A percentile compares a stretch with the other conserved stretches of the same genome.
Evolutionary conservation across 1,140 invertebrate species (phyloP).

Genomic region (Nylanderia fulva): DNA sequence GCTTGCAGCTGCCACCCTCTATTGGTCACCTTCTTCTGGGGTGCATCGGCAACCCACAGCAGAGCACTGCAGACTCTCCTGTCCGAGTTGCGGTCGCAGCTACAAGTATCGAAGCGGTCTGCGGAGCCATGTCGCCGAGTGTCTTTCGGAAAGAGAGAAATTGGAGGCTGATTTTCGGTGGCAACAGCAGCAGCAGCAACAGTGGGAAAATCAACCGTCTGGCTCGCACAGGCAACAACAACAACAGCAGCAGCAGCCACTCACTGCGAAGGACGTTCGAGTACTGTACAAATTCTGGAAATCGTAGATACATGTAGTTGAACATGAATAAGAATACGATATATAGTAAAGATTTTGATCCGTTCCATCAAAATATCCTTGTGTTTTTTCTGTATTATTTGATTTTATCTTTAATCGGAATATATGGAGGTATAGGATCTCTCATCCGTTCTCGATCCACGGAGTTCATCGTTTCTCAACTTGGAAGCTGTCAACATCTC

Average conservation of each 20-base stretch:
- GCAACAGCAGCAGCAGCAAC: constrained; percentile 63
- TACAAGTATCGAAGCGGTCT: constrained; percentile 83
- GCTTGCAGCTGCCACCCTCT: constrained; percentile 79
- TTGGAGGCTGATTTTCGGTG: constrained; percentile 69
- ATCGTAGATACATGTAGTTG: constrained; percentile 67
- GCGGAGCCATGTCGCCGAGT: constrained; percentile 82
- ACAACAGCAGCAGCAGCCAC: constrained; percentile 25
- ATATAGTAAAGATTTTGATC: constrained; percentile 25
- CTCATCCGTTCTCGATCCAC: background rate
- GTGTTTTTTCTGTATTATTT: constrained; percentile 12
- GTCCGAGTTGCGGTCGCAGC: constrained; percentile 81
- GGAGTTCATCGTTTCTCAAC: background rate
- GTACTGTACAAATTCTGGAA: constrained; percentile 81
- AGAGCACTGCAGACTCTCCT: constrained; percentile 81
- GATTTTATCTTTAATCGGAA: constrained; percentile 1
- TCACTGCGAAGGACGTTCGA: constrained; percentile 78
- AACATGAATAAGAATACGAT: constrained; percentile 12
- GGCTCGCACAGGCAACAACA: constrained; percentile 16
- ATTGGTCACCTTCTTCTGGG: constrained; percentile 70
- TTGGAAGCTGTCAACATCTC: background rate
- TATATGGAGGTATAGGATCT: background rate
- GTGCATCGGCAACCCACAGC: constrained; percentile 77
- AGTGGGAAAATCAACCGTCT: constrained; percentile 25
- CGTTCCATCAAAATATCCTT: background rate
- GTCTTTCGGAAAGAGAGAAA: constrained; percentile 79